Base-by-base conservation (phyloP, 2,113 vertebrate genomes). In the Octodon degus region DNA sequence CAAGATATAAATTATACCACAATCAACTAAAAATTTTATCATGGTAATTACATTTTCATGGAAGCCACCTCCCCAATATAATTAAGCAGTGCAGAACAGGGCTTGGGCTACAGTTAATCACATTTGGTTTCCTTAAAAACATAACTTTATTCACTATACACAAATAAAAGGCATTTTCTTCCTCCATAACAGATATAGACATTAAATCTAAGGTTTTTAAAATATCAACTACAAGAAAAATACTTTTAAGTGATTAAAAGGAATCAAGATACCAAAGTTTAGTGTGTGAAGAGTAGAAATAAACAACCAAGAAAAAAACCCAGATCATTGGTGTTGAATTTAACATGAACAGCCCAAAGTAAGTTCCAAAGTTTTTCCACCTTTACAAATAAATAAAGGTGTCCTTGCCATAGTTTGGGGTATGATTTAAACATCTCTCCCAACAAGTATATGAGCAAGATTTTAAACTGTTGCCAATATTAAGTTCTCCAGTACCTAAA, bases 401-500 rank as follows among this genome's bases (percentile, higher is more conserved):
- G 79, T 97, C 94, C 90, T 97, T 98, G 98, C 96, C 92, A 98
- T 91, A 86, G 72, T 96, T 96, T 94, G 90, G 77, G 92, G 81
- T 90, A 62, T 82, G 30, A 87, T 96, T 63, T 82, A 53, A 88
- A 93, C 90, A 91, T 97, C 95, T 94, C 67, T 95, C 94, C 53
- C 85, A 92, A 92, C 67, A 96, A 96, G 90, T 63, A 13, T 85
- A 98, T 92, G 77, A 95, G 84, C 67, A 91, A 96, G 94, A 68
- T 62, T 97, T 96, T 97, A 97, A 95, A 98, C 97, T 93, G 92
- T 91, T 97, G 98, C 97, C 98, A 98, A 96, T 98, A 90, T 90
- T 98, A 97, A 98, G 97, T 98, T 97, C 97, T 96, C 96, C 97
- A 82, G 93, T 98, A 98, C 97, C 95, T 98, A 98, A 81, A 98